Percentiles rank a stretch among this genome's conserved stretches.
Conservation (phyloP, 2,888 invertebrate species). For the Calameuta idolon region DNA sequence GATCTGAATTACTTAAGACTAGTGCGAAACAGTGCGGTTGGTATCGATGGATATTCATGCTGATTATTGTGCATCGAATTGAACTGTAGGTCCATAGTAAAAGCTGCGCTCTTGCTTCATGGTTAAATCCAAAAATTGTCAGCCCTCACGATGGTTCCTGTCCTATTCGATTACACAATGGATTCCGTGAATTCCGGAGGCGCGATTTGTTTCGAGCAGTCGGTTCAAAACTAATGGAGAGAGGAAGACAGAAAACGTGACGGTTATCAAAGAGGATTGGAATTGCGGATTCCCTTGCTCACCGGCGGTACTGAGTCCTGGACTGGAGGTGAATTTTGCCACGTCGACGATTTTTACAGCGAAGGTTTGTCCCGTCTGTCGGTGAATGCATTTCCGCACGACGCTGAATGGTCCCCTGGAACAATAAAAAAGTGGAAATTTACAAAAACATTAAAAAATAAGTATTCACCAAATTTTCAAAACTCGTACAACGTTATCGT, state of each 20-base stretch:
- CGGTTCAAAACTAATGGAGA: conserved; percentile 40
- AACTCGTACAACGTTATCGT: not conserved
- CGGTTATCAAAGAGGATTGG: not conserved
- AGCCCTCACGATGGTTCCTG: conserved; percentile 33
- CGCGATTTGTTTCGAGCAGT: conserved; percentile 28
- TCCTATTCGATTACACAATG: conserved; percentile 44
- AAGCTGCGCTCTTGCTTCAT: conserved; percentile 3
- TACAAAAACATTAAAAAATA: not conserved
- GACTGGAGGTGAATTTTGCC: conserved; percentile 95
- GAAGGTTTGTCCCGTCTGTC: conserved; percentile 94
- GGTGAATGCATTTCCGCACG: conserved; percentile 93
- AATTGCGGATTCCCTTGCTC: conserved; percentile 49
- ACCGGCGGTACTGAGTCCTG: conserved; percentile 97
- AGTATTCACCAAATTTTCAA: not conserved
- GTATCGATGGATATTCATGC: not conserved
- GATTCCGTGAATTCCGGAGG: conserved; percentile 21
- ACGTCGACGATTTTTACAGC: conserved; percentile 99
- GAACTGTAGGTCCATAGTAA: not conserved
- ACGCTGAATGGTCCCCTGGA: conserved; percentile 95
- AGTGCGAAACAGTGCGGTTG: not conserved
- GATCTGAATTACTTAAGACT: not conserved
- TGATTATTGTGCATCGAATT: not conserved
- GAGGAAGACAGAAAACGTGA: not conserved
- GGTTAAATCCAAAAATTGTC: conserved; percentile 30
- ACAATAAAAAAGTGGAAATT: conserved; percentile 34